Evolutionary conservation across 2,113 vertebrate species (phyloP).

Genomic region (Nibea albiflora): DNA sequence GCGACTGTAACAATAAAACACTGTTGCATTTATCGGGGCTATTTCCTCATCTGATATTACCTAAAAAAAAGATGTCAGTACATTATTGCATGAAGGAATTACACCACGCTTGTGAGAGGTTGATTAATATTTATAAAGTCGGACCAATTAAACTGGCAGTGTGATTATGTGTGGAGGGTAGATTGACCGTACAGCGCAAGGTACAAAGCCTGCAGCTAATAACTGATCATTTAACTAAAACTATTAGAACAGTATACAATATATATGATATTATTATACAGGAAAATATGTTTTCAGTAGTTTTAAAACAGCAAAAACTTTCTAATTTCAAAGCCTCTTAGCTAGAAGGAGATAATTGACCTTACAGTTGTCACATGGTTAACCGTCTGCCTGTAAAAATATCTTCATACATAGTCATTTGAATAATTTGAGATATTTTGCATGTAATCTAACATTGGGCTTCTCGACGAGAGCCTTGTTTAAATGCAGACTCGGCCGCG

Average conservation of each 20-base stretch:
- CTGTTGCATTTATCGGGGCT: neutral
- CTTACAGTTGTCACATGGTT: neutral
- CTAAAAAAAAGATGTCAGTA: neutral
- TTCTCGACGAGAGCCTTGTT: conserved; percentile 14
- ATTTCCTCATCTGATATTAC: neutral
- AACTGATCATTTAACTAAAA: neutral
- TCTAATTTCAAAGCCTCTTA: neutral
- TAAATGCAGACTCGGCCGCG: neutral
- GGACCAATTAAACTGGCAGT: neutral
- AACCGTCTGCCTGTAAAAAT: neutral
- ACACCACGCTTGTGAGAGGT: neutral
- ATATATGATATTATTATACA: neutral
- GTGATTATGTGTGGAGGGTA: no score
- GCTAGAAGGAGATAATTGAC: neutral
- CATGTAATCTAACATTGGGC: conserved; percentile 4
- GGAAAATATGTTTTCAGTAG: neutral
- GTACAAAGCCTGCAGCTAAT: neutral
- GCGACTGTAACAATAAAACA: neutral
- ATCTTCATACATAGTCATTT: neutral
- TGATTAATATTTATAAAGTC: neutral
- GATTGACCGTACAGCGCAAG: neutral
- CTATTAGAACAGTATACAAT: neutral
- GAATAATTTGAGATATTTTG: neutral
- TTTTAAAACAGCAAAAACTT: neutral
- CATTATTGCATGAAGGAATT: neutral